phyloP scores from a whole-genome alignment of 2,113 vertebrate genomes.

The Pelecanoides urinatrix region DNA sequence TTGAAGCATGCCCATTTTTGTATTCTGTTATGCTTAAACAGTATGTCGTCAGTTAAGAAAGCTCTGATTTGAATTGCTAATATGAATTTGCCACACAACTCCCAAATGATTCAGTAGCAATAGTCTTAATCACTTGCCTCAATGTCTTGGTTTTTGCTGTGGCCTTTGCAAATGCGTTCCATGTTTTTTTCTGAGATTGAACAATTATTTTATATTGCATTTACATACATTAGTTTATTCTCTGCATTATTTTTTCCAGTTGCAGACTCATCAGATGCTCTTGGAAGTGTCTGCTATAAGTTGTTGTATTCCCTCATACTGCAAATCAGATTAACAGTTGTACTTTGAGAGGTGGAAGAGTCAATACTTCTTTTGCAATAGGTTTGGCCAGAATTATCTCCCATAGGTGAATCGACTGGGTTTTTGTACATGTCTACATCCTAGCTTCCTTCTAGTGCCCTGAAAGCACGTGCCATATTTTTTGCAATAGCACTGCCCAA shows the following conservation, averaged over 20 bases:
- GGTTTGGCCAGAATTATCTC: neutral
- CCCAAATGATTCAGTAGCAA: neutral
- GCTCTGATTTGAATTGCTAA: conserved; percentile 33
- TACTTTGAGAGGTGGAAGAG: neutral
- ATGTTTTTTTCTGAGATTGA: neutral
- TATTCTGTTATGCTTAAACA: neutral
- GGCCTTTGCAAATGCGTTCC: neutral
- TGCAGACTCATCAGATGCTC: neutral
- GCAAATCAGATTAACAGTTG: neutral
- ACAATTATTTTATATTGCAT: neutral
- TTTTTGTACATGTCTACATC: neutral
- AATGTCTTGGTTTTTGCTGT: neutral
- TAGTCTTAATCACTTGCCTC: neutral
- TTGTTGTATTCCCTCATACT: neutral
- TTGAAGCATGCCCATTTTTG: neutral
- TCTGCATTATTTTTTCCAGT: neutral
- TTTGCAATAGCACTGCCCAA: neutral
- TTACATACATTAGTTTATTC: neutral
- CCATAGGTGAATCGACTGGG: neutral
- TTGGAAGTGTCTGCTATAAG: neutral
- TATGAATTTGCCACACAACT: neutral
- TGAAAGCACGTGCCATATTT: neutral
- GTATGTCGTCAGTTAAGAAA: neutral
- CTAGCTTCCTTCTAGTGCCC: neutral
- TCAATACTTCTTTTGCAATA: neutral